These are phyloP conservation scores for Diarsia rubi DNA, from an alignment of 2,888 invertebrate genomes.

Conservation along the genomic window DNA sequence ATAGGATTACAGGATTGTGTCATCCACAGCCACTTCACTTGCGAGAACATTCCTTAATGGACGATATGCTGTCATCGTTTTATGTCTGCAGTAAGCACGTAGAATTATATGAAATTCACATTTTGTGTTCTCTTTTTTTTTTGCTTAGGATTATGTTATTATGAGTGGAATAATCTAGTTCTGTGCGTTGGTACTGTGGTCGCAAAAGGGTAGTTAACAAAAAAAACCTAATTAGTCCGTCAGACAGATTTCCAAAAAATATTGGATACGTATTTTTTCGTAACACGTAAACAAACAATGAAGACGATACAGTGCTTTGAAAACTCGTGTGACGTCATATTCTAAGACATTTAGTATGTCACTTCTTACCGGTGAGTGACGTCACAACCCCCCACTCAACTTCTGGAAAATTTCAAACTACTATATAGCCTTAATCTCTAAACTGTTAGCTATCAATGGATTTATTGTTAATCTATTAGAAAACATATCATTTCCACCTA, in stretches of 20 bases:
- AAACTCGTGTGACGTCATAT: no score
- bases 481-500: background rate
- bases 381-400: no score
- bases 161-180: background rate
- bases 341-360: no score
- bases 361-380: no score
- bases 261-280: no score
- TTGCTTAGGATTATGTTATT: background rate
- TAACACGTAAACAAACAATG: no score
- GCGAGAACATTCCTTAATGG: slow-evolving; percentile 36
- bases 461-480: background rate
- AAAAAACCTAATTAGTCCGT: no score
- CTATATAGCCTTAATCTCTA: no score
- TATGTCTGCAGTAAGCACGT: background rate
- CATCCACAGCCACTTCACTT: slow-evolving; percentile 41
- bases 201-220: no score
- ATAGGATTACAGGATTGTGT: slow-evolving; percentile 59
- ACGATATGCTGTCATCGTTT: slow-evolving; percentile 8
- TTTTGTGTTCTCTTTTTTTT: background rate
- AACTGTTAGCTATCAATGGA: background rate
- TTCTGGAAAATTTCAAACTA: background rate
- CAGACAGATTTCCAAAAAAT: no score
- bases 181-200: no score
- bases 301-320: no score
- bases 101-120: background rate